Evolutionary conservation across 2,888 invertebrate species (phyloP).

Genomic region (Kryphioiulus occultus): DNA sequence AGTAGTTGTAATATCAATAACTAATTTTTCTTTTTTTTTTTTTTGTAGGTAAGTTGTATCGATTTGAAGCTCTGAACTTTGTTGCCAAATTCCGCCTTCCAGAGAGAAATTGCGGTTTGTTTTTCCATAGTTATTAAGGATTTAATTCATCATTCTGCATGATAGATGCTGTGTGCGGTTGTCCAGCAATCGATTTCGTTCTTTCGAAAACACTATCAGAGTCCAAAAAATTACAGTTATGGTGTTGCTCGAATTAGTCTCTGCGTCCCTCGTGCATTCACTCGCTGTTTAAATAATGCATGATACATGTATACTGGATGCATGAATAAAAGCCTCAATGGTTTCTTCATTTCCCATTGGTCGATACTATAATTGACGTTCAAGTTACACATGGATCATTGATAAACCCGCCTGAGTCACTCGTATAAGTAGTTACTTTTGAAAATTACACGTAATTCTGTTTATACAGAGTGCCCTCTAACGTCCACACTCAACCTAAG

Average conservation of each 20-base stretch:
- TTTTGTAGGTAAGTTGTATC: background rate
- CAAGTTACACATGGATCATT: too few relatives aligned
- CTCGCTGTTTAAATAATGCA: background rate
- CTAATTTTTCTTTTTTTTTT: background rate
- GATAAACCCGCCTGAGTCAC: too few relatives aligned
- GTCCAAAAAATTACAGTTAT: background rate
- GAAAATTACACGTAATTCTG: too few relatives aligned
- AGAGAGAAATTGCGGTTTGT: background rate
- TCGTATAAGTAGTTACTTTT: too few relatives aligned
- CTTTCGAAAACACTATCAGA: background rate
- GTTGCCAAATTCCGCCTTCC: background rate
- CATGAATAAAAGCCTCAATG: background rate
- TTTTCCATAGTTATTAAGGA: background rate
- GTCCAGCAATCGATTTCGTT: background rate
- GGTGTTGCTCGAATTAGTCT: background rate
- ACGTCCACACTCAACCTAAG: too few relatives aligned
- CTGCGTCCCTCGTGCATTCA: background rate
- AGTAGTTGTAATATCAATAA: too few relatives aligned
- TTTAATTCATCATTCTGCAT: constrained; percentile 5
- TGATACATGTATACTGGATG: background rate
- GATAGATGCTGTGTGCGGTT: background rate
- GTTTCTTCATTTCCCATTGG: too few relatives aligned
- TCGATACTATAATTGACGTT: too few relatives aligned
- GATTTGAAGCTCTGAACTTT: background rate
- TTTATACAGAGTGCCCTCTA: too few relatives aligned